Base-by-base conservation (phyloP, 2,797 vertebrate species). In the Philypnodon macrostomus region DNA sequence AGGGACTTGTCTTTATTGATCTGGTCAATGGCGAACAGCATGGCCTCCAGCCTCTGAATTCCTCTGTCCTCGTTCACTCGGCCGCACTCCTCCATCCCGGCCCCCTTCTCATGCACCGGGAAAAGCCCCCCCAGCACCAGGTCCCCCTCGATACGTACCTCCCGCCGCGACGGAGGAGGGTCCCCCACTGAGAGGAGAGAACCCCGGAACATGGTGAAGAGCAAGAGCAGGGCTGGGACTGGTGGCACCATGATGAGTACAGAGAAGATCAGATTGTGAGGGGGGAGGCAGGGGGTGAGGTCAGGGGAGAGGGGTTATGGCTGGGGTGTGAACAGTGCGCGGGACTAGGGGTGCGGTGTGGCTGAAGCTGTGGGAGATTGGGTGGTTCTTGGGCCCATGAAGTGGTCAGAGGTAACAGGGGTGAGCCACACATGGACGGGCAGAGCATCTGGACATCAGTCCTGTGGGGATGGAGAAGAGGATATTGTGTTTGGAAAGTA, bases 91-190 rank as follows among this genome's bases (percentile, higher is more conserved):
- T 98, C 97, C 68, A 91, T 88, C 15, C 95, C 94, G 0, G 85
- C 86, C 38, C 96, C 97, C 81, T 98, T 99, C 76, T 98, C 97
- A 0, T 99, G 97, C 61, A 99, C 90, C 7, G 97, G 97, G 83
- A 99, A 99, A 34, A 99, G 83, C 5, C 95, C 97, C 9, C 96
- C 97, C 12, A 99, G 88, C 34, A 99, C 95, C 52, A 99, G 85
- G 84, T 99, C 94, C 35, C 97, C 97, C 72, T 99, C 97, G 31
- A 99, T 95, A 72, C 96, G 97, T 70, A 98, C 96, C 81, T 98
- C 97, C 41, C 91, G 91, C 59, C 93, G 93, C 58, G 93, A 76
- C 77, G 81, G 93, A 53, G 90, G 92, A 40, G 93, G 90, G 72
- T 97, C 95, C 31, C 91, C 92, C 23, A 87, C 90, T 52, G 90